Evolutionary conservation across 2,797 vertebrate genomes (phyloP), one percentile per base, ranked within the genome.

Genomic region (Poecilia gillii): DNA sequence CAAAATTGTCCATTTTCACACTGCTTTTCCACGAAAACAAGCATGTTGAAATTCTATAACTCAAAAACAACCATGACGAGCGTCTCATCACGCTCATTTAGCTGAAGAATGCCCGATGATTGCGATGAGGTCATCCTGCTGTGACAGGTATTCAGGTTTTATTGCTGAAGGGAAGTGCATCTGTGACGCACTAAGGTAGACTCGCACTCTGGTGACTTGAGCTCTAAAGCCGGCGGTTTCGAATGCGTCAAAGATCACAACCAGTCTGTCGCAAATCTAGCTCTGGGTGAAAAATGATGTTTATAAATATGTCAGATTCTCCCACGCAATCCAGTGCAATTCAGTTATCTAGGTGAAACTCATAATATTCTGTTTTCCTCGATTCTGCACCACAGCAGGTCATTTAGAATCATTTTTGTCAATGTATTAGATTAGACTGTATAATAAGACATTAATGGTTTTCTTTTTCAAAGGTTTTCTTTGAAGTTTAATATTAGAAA

Each of bases 61-160:
- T 72, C 72, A 33, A 20, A 77, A 80, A 47, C 49, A 75, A 14
- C 72, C 79, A 77, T 46, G 51, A 78, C 81, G 81, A 33, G 75
- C 73, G 53, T 80, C 73, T 84, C 36, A 74, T 87, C 78, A 81
- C 13, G 66, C 36, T 84, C 46, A 82, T 75, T 89, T 76, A 75
- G 73, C 80, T 68, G 87, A 41, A 23, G 77, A 80, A 76, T 77
- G 75, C 75, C 76, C 59, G 71, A 64, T 85, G 72, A 75, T 76
- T 73, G 1, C 59, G 43, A 51, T 85, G 85, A 88, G 82, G 82
- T 91, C 90, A 92, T 90, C 80, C 68, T 89, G 85, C 87, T 78
- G 82, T 79, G 78, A 81, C 85, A 78, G 81, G 13, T 79, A 28
- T 74, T 85, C 78, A 73, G 76, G 89, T 87, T 86, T 85, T 77